Base-by-base conservation (phyloP, 2,797 vertebrate species). In the Phoebastria nigripes region DNA sequence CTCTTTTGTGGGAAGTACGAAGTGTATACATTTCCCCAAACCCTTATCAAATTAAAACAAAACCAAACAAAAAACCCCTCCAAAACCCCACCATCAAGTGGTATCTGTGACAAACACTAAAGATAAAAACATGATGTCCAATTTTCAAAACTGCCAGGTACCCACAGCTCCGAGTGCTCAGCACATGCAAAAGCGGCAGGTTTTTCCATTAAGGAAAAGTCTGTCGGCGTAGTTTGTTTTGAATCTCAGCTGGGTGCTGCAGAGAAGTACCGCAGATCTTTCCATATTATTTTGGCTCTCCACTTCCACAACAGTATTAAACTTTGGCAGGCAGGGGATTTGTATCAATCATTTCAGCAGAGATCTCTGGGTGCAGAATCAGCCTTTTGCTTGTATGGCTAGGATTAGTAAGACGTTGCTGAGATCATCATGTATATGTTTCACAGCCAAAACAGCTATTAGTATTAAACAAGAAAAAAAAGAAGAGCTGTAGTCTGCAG, bases 351-450 rank as follows among this genome's bases (percentile, higher is more conserved):
- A 42, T 87, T 95, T 83, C 82, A 95, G 83, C 95, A 94, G 90
- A 90, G 96, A 85, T 62, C 91, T 95, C 91, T 65, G 90, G 90
- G 87, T 96, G 96, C 97, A 94, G 94, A 59, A 94, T 97, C 97
- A 97, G 97, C 96, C 94, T 91, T 97, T 97, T 63, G 52, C 94
- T 96, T 97, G 67, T 98, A 71, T 80, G 93, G 87, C 51, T 21
- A 73, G 95, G 97, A 98, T 98, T 97, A 98, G 94, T 22, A 92
- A 95, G 92, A 94, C 89, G 89, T 41, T 95, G 97, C 97, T 97
- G 97, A 97, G 94, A 90, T 97, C 92, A 97, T 95, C 97, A 96
- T 52, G 86, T 93, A 37, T 15, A 65, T 0, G 29, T 69, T 85
- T 25, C 84, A 72, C 91, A 91, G 93, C 58, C 93, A 82, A 33